Evolutionary conservation across 2,797 vertebrate genomes (phyloP).

Genomic region (Acanthurus leucopareius): DNA sequence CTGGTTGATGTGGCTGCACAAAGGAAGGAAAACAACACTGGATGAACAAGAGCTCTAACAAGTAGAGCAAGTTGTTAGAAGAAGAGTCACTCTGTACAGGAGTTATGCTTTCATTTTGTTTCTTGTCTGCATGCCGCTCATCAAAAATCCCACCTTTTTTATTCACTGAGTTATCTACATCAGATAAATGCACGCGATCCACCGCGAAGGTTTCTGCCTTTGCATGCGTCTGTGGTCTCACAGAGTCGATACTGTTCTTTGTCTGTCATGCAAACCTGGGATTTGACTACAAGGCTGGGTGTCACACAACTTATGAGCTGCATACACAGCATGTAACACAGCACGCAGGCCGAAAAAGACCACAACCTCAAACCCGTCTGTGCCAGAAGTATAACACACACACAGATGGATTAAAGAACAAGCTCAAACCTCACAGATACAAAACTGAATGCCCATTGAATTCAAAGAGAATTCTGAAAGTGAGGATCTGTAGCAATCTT

Average conservation of each 20-base stretch:
- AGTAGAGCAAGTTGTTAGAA: background rate
- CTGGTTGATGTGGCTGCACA: constrained; percentile 95
- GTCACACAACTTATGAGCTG: constrained; percentile 18
- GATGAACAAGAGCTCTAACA: background rate
- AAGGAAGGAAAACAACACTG: constrained; percentile 35
- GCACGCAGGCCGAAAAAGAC: background rate
- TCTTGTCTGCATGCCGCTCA: background rate
- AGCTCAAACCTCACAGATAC: background rate
- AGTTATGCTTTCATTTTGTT: background rate
- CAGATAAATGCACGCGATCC: background rate
- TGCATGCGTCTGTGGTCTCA: background rate
- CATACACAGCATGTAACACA: background rate
- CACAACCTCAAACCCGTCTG: constrained; percentile 7
- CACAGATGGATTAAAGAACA: background rate
- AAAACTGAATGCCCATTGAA: background rate
- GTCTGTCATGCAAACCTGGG: constrained; percentile 65
- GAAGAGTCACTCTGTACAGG: background rate
- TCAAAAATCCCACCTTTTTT: background rate
- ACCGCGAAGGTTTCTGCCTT: background rate
- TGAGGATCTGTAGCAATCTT: constrained; percentile 23
- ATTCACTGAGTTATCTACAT: background rate
- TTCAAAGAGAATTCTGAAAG: constrained; percentile 22
- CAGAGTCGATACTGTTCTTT: constrained; percentile 24
- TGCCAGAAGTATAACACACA: constrained; percentile 6
- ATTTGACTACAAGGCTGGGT: constrained; percentile 61